phyloP scores from a whole-genome alignment of 2,888 invertebrate genomes.

The Nematopogon swammerdamellus region DNA sequence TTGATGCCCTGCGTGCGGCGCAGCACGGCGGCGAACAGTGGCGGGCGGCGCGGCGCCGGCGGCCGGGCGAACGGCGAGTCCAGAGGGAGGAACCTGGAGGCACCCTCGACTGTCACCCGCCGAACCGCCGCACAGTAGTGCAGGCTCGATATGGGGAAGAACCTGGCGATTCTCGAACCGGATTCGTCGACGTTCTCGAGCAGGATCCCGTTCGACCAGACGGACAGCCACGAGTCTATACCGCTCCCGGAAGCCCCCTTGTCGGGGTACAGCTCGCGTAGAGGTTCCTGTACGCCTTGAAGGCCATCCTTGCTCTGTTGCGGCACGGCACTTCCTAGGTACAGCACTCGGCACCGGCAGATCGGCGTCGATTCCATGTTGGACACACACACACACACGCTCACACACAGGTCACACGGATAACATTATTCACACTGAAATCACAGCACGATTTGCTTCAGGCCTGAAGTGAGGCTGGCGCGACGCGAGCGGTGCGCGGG shows the following conservation, averaged over 20 bases:
- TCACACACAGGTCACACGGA: not conserved
- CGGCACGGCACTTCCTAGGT: conserved; percentile 94
- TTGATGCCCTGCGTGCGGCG: conserved; percentile 95
- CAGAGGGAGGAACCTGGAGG: conserved; percentile 87
- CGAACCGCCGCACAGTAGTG: conserved; percentile 96
- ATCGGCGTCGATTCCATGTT: conserved; percentile 84
- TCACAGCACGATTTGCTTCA: not conserved
- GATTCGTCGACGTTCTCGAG: conserved; percentile 96
- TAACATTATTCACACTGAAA: not conserved
- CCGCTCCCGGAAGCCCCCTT: conserved; percentile 88
- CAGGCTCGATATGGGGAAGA: conserved; percentile 92
- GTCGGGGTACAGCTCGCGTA: conserved; percentile 93
- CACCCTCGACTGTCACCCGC: conserved; percentile 72
- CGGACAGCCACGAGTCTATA: conserved; percentile 94
- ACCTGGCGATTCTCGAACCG: conserved; percentile 88
- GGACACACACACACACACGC: conserved; percentile 7
- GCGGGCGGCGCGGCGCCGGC: conserved; percentile 91
- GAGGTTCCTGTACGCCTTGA: conserved; percentile 95
- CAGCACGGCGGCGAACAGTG: conserved; percentile 94
- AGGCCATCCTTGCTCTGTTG: conserved; percentile 97
- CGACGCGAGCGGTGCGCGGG: not conserved
- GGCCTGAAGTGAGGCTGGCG: not conserved
- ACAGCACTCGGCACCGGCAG: conserved; percentile 94
- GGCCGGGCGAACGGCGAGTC: conserved; percentile 95
- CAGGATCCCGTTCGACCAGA: conserved; percentile 94